Evolutionary conservation across 92 coral and sea anemone genomes (phyloP).

Genomic region (Palythoa grandiflora): DNA sequence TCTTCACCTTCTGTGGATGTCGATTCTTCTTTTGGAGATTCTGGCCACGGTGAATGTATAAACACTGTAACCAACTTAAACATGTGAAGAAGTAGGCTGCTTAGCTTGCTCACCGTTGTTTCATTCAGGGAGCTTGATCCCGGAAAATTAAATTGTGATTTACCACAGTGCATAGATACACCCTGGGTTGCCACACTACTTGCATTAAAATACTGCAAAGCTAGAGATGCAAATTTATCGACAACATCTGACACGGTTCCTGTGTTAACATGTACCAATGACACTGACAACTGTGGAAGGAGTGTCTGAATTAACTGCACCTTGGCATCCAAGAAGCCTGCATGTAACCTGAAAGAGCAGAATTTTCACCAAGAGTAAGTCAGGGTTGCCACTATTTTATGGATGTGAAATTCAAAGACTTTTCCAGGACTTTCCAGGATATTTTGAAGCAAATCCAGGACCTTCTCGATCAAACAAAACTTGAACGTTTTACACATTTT

Average conservation of each 20-base stretch:
- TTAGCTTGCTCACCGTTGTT: slow-evolving; percentile 27
- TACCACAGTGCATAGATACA: slow-evolving; percentile 38
- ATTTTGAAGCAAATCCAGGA: too few species aligned
- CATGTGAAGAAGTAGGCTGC: slow-evolving; percentile 17
- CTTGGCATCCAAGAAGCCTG: slow-evolving; percentile 44
- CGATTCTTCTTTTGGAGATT: slow-evolving; percentile 27
- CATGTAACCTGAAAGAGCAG: slow-evolving; percentile 18
- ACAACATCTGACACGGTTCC: slow-evolving; percentile 17
- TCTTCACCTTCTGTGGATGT: background rate
- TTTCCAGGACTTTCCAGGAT: too few species aligned
- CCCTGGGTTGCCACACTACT: slow-evolving; percentile 15
- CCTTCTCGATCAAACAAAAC: too few species aligned
- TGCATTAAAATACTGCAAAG: slow-evolving; percentile 25
- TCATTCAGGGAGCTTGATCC: slow-evolving; percentile 45
- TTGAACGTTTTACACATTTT: too few species aligned
- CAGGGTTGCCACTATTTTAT: too few species aligned
- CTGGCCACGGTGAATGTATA: slow-evolving; percentile 15
- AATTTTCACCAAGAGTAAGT: background rate
- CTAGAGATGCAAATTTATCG: slow-evolving; percentile 32
- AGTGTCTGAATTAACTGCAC: slow-evolving; percentile 35
- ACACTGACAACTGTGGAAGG: slow-evolving; percentile 9
- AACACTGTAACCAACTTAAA: slow-evolving; percentile 8
- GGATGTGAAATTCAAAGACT: too few species aligned
- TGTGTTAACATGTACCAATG: background rate
- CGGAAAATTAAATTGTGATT: slow-evolving; percentile 26